Conservation (phyloP, 2,888 invertebrate species). For the Monoplex corrugatus region DNA sequence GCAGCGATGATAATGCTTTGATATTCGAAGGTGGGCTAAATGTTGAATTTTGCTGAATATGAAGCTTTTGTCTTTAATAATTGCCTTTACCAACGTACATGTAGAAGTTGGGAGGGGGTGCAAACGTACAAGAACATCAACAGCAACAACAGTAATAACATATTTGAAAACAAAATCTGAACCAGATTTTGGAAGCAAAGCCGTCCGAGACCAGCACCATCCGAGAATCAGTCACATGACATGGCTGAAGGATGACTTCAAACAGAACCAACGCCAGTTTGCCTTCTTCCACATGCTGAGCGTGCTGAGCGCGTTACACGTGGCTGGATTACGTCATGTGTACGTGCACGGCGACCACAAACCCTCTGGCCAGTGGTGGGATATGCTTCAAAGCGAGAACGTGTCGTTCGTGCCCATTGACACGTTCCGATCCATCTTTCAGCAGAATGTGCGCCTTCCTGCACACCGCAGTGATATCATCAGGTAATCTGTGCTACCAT, state of each 20-base stretch:
- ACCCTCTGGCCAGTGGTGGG: conserved; percentile 55
- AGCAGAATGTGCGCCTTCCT: neutral
- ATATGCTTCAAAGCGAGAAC: conserved; percentile 38
- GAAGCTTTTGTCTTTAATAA: no score
- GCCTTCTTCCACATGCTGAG: conserved; percentile 51
- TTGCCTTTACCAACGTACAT: no score
- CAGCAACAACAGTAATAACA: neutral
- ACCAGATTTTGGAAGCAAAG: neutral
- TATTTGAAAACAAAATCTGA: neutral
- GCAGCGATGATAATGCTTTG: no score
- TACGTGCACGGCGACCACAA: conserved; percentile 52
- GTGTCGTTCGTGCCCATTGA: conserved; percentile 41
- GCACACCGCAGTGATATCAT: conserved; percentile 35
- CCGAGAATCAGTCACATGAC: conserved; percentile 33
- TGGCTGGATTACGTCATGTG: conserved; percentile 51
- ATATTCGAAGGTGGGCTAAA: no score
- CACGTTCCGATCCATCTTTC: neutral
- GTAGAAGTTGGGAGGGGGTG: no score
- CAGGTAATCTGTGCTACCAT: neutral
- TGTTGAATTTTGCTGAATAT: no score
- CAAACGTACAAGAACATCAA: no score
- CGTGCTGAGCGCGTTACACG: conserved; percentile 53
- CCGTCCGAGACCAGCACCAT: conserved; percentile 11
- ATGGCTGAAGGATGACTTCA: neutral
- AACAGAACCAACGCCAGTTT: neutral